phyloP scores from a whole-genome alignment of 2,888 invertebrate genomes.

The Bedellia somnulentella region DNA sequence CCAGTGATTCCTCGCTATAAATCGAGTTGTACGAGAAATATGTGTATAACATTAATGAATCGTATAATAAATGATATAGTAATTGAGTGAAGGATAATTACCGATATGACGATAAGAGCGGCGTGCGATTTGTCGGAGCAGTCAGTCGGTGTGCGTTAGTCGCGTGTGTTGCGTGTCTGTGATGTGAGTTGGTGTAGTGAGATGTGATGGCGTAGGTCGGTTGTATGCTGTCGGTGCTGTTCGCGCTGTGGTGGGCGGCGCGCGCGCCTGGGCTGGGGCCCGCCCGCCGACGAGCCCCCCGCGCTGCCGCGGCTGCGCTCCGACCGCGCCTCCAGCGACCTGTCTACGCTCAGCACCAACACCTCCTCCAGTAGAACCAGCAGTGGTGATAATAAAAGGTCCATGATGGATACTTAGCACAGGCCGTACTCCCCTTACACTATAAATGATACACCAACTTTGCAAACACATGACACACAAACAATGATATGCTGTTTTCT shows the following conservation, averaged over 20 bases:
- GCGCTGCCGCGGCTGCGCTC: constrained; percentile 47
- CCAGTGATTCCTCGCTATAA: too few species aligned
- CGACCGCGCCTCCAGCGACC: constrained; percentile 51
- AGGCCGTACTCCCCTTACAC: constrained; percentile 2
- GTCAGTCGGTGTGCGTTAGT: constrained; percentile 17
- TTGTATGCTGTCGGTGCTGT: constrained; percentile 65
- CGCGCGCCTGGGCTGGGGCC: constrained; percentile 58
- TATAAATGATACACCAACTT: too few species aligned
- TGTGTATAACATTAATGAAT: too few species aligned
- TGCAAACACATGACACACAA: too few species aligned
- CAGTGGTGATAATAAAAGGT: constrained; percentile 50
- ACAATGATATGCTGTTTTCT: too few species aligned
- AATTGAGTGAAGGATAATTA: constrained; percentile 20
- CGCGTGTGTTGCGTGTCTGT: constrained; percentile 29
- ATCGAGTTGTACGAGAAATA: too few species aligned
- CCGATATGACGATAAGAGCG: constrained; percentile 45
- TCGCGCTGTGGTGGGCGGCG: constrained; percentile 65
- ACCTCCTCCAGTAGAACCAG: constrained; percentile 52
- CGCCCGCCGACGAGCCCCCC: constrained; percentile 41
- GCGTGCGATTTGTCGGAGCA: too few species aligned
- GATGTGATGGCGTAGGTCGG: constrained; percentile 24
- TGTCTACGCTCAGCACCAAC: constrained; percentile 50
- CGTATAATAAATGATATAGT: too few species aligned
- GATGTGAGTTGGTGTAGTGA: too few species aligned
- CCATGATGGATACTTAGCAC: constrained; percentile 18